phyloP scores from a whole-genome alignment of 1,140 invertebrate genomes.

The Neuroterus valhalla region DNA sequence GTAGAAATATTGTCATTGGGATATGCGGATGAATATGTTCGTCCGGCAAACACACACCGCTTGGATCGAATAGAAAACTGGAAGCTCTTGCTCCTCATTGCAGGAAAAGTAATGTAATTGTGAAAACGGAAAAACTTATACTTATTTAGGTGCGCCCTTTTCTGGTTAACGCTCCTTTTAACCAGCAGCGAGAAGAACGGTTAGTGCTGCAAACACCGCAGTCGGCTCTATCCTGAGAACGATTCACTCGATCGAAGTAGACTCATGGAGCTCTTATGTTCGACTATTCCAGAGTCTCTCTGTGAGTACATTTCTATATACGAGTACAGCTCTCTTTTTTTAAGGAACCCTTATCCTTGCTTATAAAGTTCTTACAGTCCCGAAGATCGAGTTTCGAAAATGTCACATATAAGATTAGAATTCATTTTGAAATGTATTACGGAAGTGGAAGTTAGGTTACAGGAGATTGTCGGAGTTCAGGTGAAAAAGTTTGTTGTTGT shows the following conservation, averaged over 20 bases:
- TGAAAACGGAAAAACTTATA: not conserved
- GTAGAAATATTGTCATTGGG: not conserved
- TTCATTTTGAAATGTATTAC: no score
- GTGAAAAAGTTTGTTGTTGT: no score
- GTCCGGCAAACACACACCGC: not conserved
- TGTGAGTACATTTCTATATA: not conserved
- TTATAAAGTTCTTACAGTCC: no score
- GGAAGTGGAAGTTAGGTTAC: no score
- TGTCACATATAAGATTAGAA: no score
- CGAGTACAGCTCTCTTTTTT: no score
- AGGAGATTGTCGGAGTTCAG: no score
- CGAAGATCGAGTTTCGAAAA: no score
- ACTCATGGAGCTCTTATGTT: not conserved
- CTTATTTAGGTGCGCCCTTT: not conserved
- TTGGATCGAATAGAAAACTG: not conserved
- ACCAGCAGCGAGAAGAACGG: not conserved
- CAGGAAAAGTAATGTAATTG: not conserved
- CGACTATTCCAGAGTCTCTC: not conserved
- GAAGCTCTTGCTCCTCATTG: not conserved
- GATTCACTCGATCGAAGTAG: not conserved
- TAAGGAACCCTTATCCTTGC: no score
- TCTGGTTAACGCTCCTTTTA: not conserved
- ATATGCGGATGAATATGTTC: not conserved
- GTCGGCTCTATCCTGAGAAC: not conserved
- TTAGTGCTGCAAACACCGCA: not conserved